Percentiles rank a stretch among this genome's conserved stretches.
phyloP scores from a whole-genome alignment of 2,888 invertebrate species.

The Chromoteleia sp. region DNA sequence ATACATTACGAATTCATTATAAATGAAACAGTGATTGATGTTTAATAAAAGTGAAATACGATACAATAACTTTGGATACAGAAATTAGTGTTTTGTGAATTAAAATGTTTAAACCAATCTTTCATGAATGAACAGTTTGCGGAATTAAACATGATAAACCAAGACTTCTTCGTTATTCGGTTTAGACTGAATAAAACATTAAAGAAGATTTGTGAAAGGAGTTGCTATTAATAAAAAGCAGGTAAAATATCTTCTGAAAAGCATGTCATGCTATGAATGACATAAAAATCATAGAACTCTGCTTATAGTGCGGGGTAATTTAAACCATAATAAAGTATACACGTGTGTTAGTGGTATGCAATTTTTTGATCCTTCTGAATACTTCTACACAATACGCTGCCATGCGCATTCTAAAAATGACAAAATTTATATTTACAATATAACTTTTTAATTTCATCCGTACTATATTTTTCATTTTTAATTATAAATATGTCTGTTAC shows the following conservation, averaged over 20 bases:
- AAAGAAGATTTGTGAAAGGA: not conserved
- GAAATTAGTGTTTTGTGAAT: not conserved
- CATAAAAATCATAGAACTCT: not conserved
- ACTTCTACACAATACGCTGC: too few relatives aligned
- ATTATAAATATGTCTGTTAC: too few relatives aligned
- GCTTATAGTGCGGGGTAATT: not conserved
- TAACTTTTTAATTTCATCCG: too few relatives aligned
- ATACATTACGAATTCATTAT: not conserved
- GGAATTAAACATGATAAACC: not conserved
- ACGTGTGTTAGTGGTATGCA: too few relatives aligned
- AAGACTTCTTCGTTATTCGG: not conserved
- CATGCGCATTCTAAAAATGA: too few relatives aligned
- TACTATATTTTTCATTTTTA: too few relatives aligned
- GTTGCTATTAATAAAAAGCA: slow-evolving; percentile 4
- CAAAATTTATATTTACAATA: too few relatives aligned
- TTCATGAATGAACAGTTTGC: not conserved
- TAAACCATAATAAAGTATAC: too few relatives aligned
- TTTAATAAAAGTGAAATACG: not conserved
- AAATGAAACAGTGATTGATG: not conserved
- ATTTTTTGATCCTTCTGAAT: too few relatives aligned
- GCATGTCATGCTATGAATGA: not conserved
- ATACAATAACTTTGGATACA: not conserved
- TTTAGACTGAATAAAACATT: not conserved
- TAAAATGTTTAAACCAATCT: not conserved
- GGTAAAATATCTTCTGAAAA: slow-evolving; percentile 18